phyloP scores from a whole-genome alignment of 2,113 vertebrate species.

The Calidris pygmaea region DNA sequence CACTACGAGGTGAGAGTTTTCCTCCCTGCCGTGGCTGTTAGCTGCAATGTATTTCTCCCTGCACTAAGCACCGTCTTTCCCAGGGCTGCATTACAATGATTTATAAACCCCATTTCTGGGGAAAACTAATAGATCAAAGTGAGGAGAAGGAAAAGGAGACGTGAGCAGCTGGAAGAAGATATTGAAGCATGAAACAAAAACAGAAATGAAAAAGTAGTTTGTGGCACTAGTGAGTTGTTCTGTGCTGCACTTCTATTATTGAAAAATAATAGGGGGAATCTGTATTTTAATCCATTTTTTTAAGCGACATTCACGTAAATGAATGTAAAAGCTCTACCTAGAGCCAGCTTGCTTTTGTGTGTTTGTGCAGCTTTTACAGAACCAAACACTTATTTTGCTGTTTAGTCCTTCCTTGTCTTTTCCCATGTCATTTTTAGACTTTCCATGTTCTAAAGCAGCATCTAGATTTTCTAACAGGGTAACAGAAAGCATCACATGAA shows the following conservation, averaged over 20 bases:
- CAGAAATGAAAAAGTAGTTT: conserved; percentile 79
- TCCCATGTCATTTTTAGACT: background rate
- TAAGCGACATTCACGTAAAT: background rate
- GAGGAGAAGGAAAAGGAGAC: conserved; percentile 71
- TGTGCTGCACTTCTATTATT: conserved; percentile 48
- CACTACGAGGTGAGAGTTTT: conserved; percentile 66
- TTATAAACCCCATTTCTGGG: conserved; percentile 82
- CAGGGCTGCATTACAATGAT: conserved; percentile 83
- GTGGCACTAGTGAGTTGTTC: conserved; percentile 61
- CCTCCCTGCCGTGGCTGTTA: conserved; percentile 82
- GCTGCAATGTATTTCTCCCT: conserved; percentile 79
- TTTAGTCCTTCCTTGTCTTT: background rate
- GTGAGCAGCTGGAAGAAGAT: conserved; percentile 76
- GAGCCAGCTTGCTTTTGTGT: conserved; percentile 6
- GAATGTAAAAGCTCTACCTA: background rate
- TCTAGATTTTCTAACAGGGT: background rate
- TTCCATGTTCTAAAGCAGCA: background rate
- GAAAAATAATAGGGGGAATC: conserved; percentile 66
- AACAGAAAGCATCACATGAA: background rate
- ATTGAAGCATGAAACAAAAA: conserved; percentile 74
- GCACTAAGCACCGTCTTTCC: conserved; percentile 83
- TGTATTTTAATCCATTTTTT: conserved; percentile 64
- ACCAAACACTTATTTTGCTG: background rate
- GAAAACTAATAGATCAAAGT: conserved; percentile 85
- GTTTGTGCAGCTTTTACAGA: background rate